Evolutionary conservation across 2,888 invertebrate species (phyloP).

Genomic region (Aphodius granarius): DNA sequence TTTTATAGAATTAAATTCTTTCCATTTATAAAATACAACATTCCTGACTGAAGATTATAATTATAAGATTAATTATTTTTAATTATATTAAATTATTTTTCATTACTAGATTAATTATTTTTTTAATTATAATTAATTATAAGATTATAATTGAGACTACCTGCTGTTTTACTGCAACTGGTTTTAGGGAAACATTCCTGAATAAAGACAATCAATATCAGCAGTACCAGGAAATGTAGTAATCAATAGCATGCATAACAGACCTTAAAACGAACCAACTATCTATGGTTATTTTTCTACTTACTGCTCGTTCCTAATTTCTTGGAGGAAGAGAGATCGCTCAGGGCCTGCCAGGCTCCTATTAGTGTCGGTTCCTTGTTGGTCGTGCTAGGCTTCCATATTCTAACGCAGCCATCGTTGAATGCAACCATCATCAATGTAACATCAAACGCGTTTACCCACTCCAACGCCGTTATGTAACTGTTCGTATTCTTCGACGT

Average conservation of each 20-base stretch:
- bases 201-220: no score
- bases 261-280: neutral
- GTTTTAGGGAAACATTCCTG: no score
- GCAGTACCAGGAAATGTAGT: no score
- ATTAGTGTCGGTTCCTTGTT: constrained; percentile 62
- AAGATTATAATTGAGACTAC: no score
- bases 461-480: constrained; percentile 80
- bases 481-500: constrained; percentile 51
- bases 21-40: no score
- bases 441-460: constrained; percentile 83
- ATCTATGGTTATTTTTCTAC: neutral
- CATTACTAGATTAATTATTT: neutral
- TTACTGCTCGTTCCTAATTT: constrained; percentile 7
- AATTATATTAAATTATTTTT: neutral
- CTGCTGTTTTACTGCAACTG: no score
- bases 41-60: no score
- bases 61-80: neutral
- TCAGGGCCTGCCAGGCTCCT: constrained; percentile 85
- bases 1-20: no score
- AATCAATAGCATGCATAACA: no score
- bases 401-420: constrained; percentile 75
- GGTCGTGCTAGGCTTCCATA: constrained; percentile 61
- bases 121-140: neutral
- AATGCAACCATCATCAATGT: constrained; percentile 75
- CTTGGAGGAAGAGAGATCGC: constrained; percentile 51